Evolutionary conservation across 2,888 invertebrate species (phyloP), one percentile per base, ranked within the genome.

Genomic region (Myathropa florea): DNA sequence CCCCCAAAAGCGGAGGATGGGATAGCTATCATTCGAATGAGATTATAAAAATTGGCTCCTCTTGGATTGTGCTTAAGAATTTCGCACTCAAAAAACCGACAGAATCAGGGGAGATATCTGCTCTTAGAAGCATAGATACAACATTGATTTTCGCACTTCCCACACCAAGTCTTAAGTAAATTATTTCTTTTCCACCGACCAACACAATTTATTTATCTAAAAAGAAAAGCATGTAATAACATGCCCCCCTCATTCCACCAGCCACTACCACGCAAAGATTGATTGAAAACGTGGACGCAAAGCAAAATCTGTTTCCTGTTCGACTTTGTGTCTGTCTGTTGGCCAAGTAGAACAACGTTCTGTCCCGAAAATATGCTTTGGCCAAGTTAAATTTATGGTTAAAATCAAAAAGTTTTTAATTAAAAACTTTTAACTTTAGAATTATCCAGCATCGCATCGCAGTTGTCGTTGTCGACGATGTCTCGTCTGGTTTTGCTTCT

Each of bases 361-460:
- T 46, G 46, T 18, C 18, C 9, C 18, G 46, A 46, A 46, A 57
- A 23, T 78, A 71, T 59, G 78, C 57, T 70, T 59, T 79, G 23
- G 39, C 78, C 57, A 73, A 80, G 67, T 73, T 65, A 80, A 80
- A 80, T 72, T 80, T 80, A 73, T 80, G 80, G 80, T 80, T 72
- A 64, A 65, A 80, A 78, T 78, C 64, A 67, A 80, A 80, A 80
- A 80, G 80, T 80, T 80, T 80, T 80, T 80, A 80, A 80, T 80
- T 80, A 80, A 80, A 80, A 80, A 72, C 72, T 79, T 79, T 79
- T 79, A 70, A 60, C 59, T 80, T 65, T 39, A 36, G 55, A 80
- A 79, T 80, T 80, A 73, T 67, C 72, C 60, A 26, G 67, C 65
- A 60, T 53, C 30, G 71, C 71, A 59, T 57, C 36, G 59, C 71